Evolutionary conservation across 1,140 invertebrate species (phyloP).

Genomic region (Leptonema lineaticorne): DNA sequence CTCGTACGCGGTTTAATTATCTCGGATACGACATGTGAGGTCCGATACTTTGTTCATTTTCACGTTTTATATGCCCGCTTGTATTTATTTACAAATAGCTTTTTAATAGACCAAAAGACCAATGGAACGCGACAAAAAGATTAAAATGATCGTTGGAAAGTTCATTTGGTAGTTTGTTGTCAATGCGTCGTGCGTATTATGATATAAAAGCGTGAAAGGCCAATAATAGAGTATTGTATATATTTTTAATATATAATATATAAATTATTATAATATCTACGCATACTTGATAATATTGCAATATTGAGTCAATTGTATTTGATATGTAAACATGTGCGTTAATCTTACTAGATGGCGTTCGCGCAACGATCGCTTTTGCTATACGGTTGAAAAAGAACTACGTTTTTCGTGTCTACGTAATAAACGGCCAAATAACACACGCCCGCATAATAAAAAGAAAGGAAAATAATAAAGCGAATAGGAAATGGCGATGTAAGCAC

Average conservation of each 20-base stretch:
- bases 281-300: too few species aligned
- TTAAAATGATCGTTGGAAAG: background rate
- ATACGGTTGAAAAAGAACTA: constrained; percentile 28
- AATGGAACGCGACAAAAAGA: constrained; percentile 9
- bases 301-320: too few species aligned
- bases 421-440: constrained; percentile 35
- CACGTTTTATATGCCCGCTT: background rate
- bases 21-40: constrained; percentile 14
- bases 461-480: constrained; percentile 38
- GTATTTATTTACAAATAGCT: constrained; percentile 5
- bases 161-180: background rate
- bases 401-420: constrained; percentile 28
- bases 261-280: too few species aligned
- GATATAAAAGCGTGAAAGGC: background rate
- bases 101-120: constrained; percentile 9
- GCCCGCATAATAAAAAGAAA: constrained; percentile 37
- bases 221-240: too few species aligned
- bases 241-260: too few species aligned
- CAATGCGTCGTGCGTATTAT: background rate
- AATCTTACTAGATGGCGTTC: constrained; percentile 25
- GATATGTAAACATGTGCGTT: too few species aligned
- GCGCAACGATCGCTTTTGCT: constrained; percentile 31
- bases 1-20: constrained; percentile 12
- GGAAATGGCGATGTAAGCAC: constrained; percentile 40
- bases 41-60: too few species aligned